These are phyloP conservation scores for Patella ulyssiponensis DNA, from an alignment of 2,888 invertebrate genomes.

Conservation along the genomic window DNA sequence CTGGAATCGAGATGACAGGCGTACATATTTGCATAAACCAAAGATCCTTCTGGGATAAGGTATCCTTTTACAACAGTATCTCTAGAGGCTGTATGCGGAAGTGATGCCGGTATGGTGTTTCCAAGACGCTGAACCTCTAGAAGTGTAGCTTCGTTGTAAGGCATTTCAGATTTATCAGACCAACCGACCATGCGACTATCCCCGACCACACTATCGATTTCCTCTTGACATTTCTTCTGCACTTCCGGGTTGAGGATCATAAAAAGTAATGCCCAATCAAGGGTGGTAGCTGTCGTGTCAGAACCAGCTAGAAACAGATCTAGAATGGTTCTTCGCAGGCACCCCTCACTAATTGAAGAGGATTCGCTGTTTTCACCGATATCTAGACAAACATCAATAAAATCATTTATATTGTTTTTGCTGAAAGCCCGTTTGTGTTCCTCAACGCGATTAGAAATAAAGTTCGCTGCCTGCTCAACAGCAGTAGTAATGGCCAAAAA, in stretches of 20 bases:
- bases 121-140: background rate
- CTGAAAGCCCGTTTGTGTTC: slow-evolving; percentile 38
- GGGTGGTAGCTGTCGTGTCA: background rate
- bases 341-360: background rate
- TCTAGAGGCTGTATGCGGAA: background rate
- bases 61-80: background rate
- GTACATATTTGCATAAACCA: background rate
- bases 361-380: slow-evolving; percentile 6
- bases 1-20: background rate
- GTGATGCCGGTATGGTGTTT: background rate
- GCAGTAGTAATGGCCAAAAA: slow-evolving; percentile 18
- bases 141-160: background rate
- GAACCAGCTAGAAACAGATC: background rate
- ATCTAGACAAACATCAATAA: slow-evolving; percentile 41
- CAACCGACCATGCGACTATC: background rate
- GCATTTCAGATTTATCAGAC: background rate
- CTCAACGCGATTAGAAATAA: background rate
- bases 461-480: background rate
- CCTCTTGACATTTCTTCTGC: background rate
- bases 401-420: slow-evolving; percentile 33
- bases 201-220: background rate
- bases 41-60: background rate
- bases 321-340: slow-evolving; percentile 16
- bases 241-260: background rate
- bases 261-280: background rate